A percentile compares a stretch with the other conserved stretches of the same genome.
These are phyloP conservation scores for Leptobrachium ailaonicum DNA, from an alignment of 2,113 vertebrate species.

Conservation along the genomic window DNA sequence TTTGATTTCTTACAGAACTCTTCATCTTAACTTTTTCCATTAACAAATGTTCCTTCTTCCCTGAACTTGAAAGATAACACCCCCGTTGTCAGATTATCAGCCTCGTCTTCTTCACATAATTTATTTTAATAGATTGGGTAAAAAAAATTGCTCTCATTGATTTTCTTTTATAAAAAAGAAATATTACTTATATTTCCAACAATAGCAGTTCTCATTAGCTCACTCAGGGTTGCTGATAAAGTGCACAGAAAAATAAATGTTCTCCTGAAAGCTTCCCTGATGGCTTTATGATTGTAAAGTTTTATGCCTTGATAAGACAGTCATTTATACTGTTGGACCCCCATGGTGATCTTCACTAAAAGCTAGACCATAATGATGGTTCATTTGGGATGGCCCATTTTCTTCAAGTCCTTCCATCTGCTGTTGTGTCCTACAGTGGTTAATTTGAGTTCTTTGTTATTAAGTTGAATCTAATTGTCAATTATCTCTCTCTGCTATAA, in stretches of 20 bases:
- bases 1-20: slow-evolving; percentile 17
- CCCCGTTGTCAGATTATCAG: slow-evolving; percentile 45
- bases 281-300: slow-evolving; percentile 38
- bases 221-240: slow-evolving; percentile 23
- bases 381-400: slow-evolving; percentile 10
- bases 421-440: not conserved
- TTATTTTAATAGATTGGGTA: slow-evolving; percentile 44
- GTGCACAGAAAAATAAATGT: slow-evolving; percentile 28
- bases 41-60: slow-evolving; percentile 43
- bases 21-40: slow-evolving; percentile 46
- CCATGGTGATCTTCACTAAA: slow-evolving; percentile 3
- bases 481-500: not conserved
- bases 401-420: not conserved
- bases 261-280: slow-evolving; percentile 14
- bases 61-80: slow-evolving; percentile 45
- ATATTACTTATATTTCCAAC: slow-evolving; percentile 37
- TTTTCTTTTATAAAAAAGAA: slow-evolving; percentile 43
- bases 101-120: slow-evolving; percentile 40
- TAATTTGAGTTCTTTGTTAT: not conserved
- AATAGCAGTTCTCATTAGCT: slow-evolving; percentile 36
- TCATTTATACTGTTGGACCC: slow-evolving; percentile 17
- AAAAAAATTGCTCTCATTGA: slow-evolving; percentile 47
- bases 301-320: slow-evolving; percentile 8
- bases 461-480: not conserved
- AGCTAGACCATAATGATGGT: not conserved